phyloP scores from a whole-genome alignment of 2,888 invertebrate species.

The Sclerodermus sp. region DNA sequence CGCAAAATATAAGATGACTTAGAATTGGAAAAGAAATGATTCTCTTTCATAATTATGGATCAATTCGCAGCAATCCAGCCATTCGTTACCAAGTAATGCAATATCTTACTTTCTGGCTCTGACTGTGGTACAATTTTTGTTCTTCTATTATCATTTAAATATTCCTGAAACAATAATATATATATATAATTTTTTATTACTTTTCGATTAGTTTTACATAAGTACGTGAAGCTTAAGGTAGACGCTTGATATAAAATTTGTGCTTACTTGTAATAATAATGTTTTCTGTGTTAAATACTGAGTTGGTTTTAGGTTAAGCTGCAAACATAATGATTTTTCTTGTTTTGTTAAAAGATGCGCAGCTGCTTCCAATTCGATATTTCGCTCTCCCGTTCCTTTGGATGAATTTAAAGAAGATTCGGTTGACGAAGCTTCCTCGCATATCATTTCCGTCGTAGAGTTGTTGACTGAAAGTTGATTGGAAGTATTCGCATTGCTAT shows the following conservation, averaged over 20 bases:
- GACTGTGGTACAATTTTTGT: slow-evolving; percentile 57
- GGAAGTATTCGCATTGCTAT: slow-evolving; percentile 50
- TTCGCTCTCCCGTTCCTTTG: slow-evolving; percentile 39
- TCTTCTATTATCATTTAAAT: slow-evolving; percentile 53
- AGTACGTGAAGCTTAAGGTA: background rate
- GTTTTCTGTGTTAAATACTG: slow-evolving; percentile 90
- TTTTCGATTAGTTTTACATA: too few species aligned
- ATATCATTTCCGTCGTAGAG: slow-evolving; percentile 59
- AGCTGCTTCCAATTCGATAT: slow-evolving; percentile 53
- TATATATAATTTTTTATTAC: background rate
- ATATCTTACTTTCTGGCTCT: slow-evolving; percentile 62
- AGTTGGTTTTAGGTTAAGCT: slow-evolving; percentile 78
- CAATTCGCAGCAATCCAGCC: slow-evolving; percentile 61
- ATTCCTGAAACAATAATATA: slow-evolving; percentile 45
- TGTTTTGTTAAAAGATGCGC: slow-evolving; percentile 53
- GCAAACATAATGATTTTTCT: slow-evolving; percentile 54
- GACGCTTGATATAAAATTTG: too few species aligned
- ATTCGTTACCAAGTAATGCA: slow-evolving; percentile 62
- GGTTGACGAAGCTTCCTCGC: slow-evolving; percentile 40
- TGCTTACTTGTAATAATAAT: slow-evolving; percentile 71
- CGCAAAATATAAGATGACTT: slow-evolving; percentile 40
- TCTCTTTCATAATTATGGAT: slow-evolving; percentile 2
- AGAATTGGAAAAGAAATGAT: slow-evolving; percentile 28
- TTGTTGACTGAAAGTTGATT: slow-evolving; percentile 42
- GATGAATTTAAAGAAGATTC: slow-evolving; percentile 28